phyloP scores from a whole-genome alignment of 2,113 vertebrate species.

The Nyctibius bracteatus region DNA sequence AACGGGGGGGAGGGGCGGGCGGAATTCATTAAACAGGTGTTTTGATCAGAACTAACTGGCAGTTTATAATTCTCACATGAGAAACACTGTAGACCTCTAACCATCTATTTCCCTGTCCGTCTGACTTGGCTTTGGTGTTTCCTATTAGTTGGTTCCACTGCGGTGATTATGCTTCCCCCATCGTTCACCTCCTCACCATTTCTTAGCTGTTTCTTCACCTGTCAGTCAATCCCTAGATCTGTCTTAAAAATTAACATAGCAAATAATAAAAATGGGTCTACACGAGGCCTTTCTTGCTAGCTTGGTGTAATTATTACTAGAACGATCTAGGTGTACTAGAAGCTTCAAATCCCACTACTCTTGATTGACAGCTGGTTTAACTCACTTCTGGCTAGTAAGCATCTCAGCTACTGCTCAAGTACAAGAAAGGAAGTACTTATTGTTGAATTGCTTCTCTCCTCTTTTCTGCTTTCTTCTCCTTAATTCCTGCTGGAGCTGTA shows the following conservation, averaged over 20 bases:
- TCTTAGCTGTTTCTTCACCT: background rate
- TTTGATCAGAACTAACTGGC: no score
- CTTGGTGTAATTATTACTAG: background rate
- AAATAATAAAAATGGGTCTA: background rate
- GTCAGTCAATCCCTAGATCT: background rate
- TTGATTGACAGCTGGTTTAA: background rate
- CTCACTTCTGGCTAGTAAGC: background rate
- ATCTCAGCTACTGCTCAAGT: background rate
- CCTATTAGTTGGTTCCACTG: accelerated
- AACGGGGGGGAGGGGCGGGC: background rate
- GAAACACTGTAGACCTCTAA: background rate
- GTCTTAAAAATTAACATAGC: background rate
- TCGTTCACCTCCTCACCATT: background rate
- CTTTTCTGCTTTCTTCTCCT: background rate
- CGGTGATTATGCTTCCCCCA: background rate
- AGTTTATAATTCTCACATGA: background rate
- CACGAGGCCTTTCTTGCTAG: background rate
- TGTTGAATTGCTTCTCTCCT: background rate
- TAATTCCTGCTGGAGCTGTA: background rate
- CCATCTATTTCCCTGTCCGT: background rate
- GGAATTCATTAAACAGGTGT: no score
- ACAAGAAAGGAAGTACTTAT: background rate
- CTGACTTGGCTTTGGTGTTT: background rate
- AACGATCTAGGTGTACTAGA: background rate
- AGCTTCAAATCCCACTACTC: background rate